Percentiles rank a stretch among this genome's conserved stretches.
Evolutionary conservation across 2,797 vertebrate species (phyloP).

Genomic region (Setipinna tenuifilis): DNA sequence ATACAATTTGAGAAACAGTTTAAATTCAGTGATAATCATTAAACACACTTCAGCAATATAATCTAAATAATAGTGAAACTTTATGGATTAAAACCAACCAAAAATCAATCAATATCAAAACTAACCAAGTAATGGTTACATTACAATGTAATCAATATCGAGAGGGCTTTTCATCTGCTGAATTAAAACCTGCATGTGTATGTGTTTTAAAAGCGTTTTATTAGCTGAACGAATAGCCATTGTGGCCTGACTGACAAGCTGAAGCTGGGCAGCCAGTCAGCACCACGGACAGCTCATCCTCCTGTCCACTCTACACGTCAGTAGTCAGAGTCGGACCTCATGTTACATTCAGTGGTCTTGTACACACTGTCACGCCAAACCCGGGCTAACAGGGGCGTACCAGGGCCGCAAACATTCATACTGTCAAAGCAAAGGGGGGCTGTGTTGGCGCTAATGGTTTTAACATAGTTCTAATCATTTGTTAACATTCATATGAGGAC

Average conservation of each 20-base stretch:
- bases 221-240: too few relatives aligned
- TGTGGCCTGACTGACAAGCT: conserved; percentile 35
- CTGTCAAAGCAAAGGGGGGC: too few relatives aligned
- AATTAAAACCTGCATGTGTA: too few relatives aligned
- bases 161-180: too few relatives aligned
- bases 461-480: too few relatives aligned
- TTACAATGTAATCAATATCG: not conserved
- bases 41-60: conserved; percentile 25
- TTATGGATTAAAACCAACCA: not conserved
- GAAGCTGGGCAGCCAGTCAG: not conserved
- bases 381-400: too few relatives aligned
- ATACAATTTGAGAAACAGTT: not conserved
- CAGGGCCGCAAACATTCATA: too few relatives aligned
- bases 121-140: not conserved
- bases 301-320: not conserved
- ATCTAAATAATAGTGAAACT: conserved; percentile 26
- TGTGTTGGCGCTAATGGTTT: too few relatives aligned
- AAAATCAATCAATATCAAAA: not conserved
- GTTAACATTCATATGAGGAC: too few relatives aligned
- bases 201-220: too few relatives aligned
- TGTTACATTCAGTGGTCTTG: not conserved
- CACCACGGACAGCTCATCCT: conserved; percentile 2
- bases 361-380: too few relatives aligned
- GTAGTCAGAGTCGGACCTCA: not conserved
- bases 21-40: not conserved